Evolutionary conservation across 1,140 invertebrate genomes (phyloP).

Genomic region (Dinoponera quadriceps): DNA sequence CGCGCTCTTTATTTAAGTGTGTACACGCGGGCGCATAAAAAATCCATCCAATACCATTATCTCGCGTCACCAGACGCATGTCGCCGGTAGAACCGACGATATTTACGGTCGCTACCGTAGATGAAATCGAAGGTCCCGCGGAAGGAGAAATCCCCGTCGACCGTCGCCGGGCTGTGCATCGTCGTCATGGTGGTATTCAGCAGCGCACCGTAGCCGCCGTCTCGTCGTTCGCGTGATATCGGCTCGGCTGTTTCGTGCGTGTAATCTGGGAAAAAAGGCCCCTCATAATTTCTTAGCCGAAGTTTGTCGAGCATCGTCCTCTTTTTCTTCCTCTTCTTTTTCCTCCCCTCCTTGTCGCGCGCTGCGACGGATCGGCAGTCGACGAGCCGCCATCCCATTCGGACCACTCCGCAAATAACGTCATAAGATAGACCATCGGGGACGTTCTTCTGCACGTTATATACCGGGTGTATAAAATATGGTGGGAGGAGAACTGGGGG

Average conservation of each 20-base stretch:
- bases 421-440: conserved; percentile 76
- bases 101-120: conserved; percentile 64
- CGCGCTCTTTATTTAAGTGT: conserved; percentile 14
- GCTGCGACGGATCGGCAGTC: conserved; percentile 64
- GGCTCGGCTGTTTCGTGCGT: conserved; percentile 49
- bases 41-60: conserved; percentile 59
- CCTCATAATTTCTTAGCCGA: conserved; percentile 58
- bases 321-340: neutral
- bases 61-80: conserved; percentile 28
- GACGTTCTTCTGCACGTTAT: conserved; percentile 67
- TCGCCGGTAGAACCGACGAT: conserved; percentile 30
- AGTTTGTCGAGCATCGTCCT: conserved; percentile 13
- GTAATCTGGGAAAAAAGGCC: conserved; percentile 46
- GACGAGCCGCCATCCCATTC: conserved; percentile 67
- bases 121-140: conserved; percentile 63
- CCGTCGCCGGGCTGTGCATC: neutral
- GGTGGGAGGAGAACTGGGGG: conserved; percentile 30
- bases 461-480: conserved; percentile 79
- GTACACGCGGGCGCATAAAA: conserved; percentile 46
- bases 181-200: too few relatives aligned
- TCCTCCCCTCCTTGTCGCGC: neutral
- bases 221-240: conserved; percentile 12
- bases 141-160: neutral
- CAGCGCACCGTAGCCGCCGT: neutral
- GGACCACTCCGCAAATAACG: conserved; percentile 77